Conservation (phyloP, 2,888 invertebrate species). For the Philaethria dido region DNA sequence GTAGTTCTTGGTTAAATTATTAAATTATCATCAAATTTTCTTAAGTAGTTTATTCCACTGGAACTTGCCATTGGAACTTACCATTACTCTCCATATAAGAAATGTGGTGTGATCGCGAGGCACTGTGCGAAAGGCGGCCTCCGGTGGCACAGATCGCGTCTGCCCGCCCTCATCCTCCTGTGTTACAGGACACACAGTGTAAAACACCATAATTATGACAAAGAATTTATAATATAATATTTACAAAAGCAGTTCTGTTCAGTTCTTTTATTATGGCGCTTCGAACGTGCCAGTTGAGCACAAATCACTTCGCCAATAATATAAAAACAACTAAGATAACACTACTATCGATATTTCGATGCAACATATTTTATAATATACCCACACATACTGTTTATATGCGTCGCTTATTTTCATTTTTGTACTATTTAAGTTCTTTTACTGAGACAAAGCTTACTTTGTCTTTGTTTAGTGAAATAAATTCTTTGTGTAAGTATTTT, state of each 20-base stretch:
- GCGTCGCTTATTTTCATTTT: not conserved
- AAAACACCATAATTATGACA: slow-evolving; percentile 33
- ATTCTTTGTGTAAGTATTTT: too few relatives aligned
- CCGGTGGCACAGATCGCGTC: slow-evolving; percentile 68
- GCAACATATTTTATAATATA: slow-evolving; percentile 21
- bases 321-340: not conserved
- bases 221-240: slow-evolving; percentile 36
- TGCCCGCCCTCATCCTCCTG: slow-evolving; percentile 78
- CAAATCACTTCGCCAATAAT: slow-evolving; percentile 9
- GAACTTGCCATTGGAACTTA: too few relatives aligned
- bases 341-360: slow-evolving; percentile 28
- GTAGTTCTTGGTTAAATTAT: too few relatives aligned
- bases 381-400: slow-evolving; percentile 6
- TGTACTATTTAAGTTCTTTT: not conserved
- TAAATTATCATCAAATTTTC: too few relatives aligned
- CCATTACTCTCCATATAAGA: slow-evolving; percentile 95
- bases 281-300: too few relatives aligned
- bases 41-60: too few relatives aligned
- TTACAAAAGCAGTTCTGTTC: not conserved
- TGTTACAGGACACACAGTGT: slow-evolving; percentile 32
- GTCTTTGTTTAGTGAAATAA: too few relatives aligned
- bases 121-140: slow-evolving; percentile 91
- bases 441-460: not conserved
- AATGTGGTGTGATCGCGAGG: slow-evolving; percentile 91
- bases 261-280: too few relatives aligned